Base-by-base conservation (phyloP, 1,140 invertebrate genomes). In the Metaphire vulgaris region DNA sequence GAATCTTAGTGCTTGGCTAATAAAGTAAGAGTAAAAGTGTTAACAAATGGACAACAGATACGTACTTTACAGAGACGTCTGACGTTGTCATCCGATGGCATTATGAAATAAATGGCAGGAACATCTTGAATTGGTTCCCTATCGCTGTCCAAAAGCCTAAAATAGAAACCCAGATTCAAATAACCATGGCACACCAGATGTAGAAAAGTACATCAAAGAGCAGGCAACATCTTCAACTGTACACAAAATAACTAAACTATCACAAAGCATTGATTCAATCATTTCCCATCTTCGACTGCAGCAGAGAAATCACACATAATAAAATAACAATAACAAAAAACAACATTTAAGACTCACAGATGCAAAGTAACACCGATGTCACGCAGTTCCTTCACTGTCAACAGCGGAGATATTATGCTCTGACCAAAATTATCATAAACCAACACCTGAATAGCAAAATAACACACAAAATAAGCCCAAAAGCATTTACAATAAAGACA, bases 21-120 rank as follows among this genome's bases (percentile, higher is more conserved):
- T n/a, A n/a, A n/a, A n/a, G n/a, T n/a, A n/a, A n/a, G n/a, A n/a
- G n/a, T n/a, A n/a, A n/a, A n/a, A n/a, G n/a, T n/a, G n/a, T n/a
- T n/a, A n/a, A n/a, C n/a, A n/a, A n/a, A n/a, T n/a, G n/a, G n/a
- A n/a, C n/a, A n/a, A n/a, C n/a, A n/a, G n/a, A n/a, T n/a, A 74
- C 75, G 70, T 86, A 97, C 95, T 87, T 97, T 93, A 74, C 92
- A 92, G 79, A 99, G 98, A 80, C 96, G 89, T 66, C 91, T 91
- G 32, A 99, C 89, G 88, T 99, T 99, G 85, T 99, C 96, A 83
- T 98, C 94, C 33, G 92, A 93, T n/a, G 98, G 96, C 80, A 93
- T 90, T 86, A 98, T 97, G 86, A 99, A 99, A 87, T 99, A 99
- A 69, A 99, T 91, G 14, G 95, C 96, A 79, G 97, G 96, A 21